These are phyloP conservation scores for Crepidodera aurea DNA, from an alignment of 2,888 invertebrate genomes.

Conservation along the genomic window DNA sequence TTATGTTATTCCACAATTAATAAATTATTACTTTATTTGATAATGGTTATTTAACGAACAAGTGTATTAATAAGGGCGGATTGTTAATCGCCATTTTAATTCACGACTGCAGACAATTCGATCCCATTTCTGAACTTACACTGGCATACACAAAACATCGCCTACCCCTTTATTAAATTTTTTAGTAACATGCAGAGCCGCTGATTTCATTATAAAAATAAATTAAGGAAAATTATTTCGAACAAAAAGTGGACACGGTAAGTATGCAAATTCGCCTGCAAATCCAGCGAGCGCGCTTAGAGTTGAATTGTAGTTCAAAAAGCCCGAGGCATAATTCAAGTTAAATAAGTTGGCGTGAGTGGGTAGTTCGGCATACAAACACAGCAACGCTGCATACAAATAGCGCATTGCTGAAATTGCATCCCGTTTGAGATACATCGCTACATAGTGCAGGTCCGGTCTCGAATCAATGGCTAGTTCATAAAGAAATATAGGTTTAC, in stretches of 20 bases:
- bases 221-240: conserved; percentile 17
- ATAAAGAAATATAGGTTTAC: too few relatives aligned
- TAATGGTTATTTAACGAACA: too few relatives aligned
- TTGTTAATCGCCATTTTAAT: too few relatives aligned
- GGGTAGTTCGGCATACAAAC: conserved; percentile 50
- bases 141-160: too few relatives aligned
- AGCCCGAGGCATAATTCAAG: conserved; percentile 43
- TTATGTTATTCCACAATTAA: too few relatives aligned
- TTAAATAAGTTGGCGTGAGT: conserved; percentile 45
- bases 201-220: conserved; percentile 3
- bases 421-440: conserved; percentile 32
- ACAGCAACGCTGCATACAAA: conserved; percentile 53
- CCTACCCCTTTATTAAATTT: too few relatives aligned
- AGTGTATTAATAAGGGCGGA: too few relatives aligned
- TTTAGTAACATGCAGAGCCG: background rate
- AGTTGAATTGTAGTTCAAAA: conserved; percentile 40
- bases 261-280: conserved; percentile 44
- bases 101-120: too few relatives aligned
- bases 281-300: conserved; percentile 18
- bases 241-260: conserved; percentile 38
- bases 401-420: conserved; percentile 49
- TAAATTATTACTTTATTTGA: too few relatives aligned
- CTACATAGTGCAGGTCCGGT: conserved; percentile 27
- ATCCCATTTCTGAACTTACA: too few relatives aligned
- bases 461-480: background rate